Evolutionary conservation across 2,113 vertebrate species (phyloP).

Genomic region (Camelus bactrianus): DNA sequence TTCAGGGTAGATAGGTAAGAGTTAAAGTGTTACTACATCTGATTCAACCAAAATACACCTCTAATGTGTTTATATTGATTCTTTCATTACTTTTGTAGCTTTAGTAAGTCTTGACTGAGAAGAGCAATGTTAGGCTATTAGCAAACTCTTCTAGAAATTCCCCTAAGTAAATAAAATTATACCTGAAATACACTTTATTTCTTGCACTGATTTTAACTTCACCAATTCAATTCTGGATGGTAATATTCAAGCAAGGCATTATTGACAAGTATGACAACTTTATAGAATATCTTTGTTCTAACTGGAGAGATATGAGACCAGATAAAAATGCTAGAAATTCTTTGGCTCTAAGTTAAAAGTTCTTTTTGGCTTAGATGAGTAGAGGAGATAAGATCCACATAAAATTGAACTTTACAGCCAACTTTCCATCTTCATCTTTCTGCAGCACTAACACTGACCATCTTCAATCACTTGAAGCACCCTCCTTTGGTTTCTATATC

Average conservation of each 20-base stretch:
- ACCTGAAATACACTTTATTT: background rate
- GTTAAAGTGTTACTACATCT: background rate
- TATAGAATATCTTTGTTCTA: background rate
- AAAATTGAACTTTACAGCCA: background rate
- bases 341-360: background rate
- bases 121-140: background rate
- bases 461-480: background rate
- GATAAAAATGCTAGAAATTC: background rate
- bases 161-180: background rate
- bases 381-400: background rate
- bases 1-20: background rate
- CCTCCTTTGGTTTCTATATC: background rate
- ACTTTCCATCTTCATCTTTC: background rate
- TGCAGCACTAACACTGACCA: background rate
- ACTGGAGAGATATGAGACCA: background rate
- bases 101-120: background rate
- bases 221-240: background rate
- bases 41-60: background rate
- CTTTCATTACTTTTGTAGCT: background rate
- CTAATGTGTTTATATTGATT: background rate
- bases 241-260: background rate
- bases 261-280: background rate
- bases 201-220: background rate
- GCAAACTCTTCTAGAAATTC: background rate
- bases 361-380: background rate